Evolutionary conservation across 2,888 invertebrate genomes (phyloP).

Genomic region (Eudasyphora cyanicolor): DNA sequence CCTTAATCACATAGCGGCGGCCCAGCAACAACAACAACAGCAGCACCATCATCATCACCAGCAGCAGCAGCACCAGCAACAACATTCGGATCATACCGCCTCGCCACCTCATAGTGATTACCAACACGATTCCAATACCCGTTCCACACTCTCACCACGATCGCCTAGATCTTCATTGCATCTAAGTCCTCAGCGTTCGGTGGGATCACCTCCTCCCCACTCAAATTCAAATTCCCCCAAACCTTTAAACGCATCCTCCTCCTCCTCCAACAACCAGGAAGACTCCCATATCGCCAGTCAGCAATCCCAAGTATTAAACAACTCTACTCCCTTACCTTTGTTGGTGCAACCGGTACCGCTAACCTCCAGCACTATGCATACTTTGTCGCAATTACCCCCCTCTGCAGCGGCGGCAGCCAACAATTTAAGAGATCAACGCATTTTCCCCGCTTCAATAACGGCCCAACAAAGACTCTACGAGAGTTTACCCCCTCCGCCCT

Average conservation of each 20-base stretch:
- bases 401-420: no score
- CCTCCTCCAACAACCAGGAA: background rate
- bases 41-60: slow-evolving; percentile 68
- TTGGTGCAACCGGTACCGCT: slow-evolving; percentile 71
- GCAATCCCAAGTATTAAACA: background rate
- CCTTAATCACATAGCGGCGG: slow-evolving; percentile 75
- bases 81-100: slow-evolving; percentile 65
- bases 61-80: slow-evolving; percentile 67
- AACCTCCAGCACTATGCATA: slow-evolving; percentile 61
- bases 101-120: slow-evolving; percentile 70
- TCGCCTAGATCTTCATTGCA: slow-evolving; percentile 68
- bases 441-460: slow-evolving; percentile 61
- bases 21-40: slow-evolving; percentile 68
- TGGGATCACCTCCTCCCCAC: slow-evolving; percentile 70
- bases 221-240: slow-evolving; percentile 73
- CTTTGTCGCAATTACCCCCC: slow-evolving; percentile 40
- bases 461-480: slow-evolving; percentile 58
- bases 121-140: slow-evolving; percentile 75
- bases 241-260: background rate
- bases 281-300: background rate
- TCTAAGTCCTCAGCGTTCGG: slow-evolving; percentile 68
- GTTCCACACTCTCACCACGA: slow-evolving; percentile 74
- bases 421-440: slow-evolving; percentile 69
- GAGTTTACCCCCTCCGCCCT: slow-evolving; percentile 59
- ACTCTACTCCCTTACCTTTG: slow-evolving; percentile 66